Conservation (phyloP, 2,888 invertebrate species). For the Apeira syringaria region DNA sequence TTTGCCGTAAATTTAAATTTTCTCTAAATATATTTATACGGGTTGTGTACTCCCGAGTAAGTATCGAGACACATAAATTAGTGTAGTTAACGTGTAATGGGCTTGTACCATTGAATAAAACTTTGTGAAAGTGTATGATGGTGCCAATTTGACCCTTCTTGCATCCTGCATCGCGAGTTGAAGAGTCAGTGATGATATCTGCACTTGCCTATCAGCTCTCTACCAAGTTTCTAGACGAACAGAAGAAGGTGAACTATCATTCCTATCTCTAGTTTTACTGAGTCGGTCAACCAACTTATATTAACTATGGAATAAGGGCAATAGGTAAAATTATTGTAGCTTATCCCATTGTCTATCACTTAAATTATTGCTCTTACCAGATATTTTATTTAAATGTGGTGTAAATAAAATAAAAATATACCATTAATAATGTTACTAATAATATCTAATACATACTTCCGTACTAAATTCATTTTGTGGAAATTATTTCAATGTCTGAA, state of each 20-base stretch:
- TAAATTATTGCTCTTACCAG: too few relatives aligned
- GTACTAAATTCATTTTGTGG: too few relatives aligned
- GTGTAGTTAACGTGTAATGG: slow-evolving; percentile 14
- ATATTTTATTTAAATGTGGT: too few relatives aligned
- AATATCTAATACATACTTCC: too few relatives aligned
- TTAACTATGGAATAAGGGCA: too few relatives aligned
- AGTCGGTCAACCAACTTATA: too few relatives aligned
- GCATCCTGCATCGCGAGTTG: slow-evolving; percentile 52
- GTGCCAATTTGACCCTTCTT: slow-evolving; percentile 33
- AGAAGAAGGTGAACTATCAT: slow-evolving; percentile 42
- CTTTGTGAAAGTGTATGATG: slow-evolving; percentile 48
- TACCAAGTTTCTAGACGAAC: slow-evolving; percentile 68
- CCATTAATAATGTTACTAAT: too few relatives aligned
- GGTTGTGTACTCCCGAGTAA: slow-evolving; percentile 23
- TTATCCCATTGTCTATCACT: too few relatives aligned
- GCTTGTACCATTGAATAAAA: slow-evolving; percentile 1
- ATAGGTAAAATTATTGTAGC: too few relatives aligned
- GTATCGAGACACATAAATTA: slow-evolving; percentile 19
- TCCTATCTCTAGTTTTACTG: too few relatives aligned
- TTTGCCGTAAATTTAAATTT: slow-evolving; percentile 46
- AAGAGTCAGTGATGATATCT: slow-evolving; percentile 64
- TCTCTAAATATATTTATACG: slow-evolving; percentile 31
- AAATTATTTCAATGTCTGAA: too few relatives aligned
- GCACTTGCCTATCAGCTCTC: slow-evolving; percentile 72
- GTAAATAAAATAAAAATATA: too few relatives aligned